Conservation (phyloP, 2,888 invertebrate species). For the Acrocyrtus sp. region DNA sequence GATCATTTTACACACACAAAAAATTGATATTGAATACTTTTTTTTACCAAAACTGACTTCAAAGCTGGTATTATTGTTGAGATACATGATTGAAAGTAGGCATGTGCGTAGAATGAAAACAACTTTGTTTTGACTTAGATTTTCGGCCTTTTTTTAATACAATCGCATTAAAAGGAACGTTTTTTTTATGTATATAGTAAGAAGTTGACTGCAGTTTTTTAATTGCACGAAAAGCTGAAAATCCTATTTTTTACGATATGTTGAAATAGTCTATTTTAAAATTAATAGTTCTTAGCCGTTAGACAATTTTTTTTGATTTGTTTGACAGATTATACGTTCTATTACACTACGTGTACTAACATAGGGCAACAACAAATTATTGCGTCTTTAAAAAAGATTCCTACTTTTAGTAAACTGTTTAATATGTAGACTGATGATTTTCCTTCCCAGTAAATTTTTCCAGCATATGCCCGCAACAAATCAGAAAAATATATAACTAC, state of each 20-base stretch:
- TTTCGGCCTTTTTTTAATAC: neutral
- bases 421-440: neutral
- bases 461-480: neutral
- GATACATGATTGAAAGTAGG: neutral
- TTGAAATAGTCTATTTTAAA: no score
- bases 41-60: no score
- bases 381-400: neutral
- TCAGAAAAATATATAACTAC: no score
- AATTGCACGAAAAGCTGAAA: no score
- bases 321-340: no score
- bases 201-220: no score
- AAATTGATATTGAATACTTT: no score
- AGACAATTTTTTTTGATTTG: no score
- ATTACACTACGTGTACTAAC: no score
- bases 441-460: neutral
- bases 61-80: conserved; percentile 4
- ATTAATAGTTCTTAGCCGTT: no score
- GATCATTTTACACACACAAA: conserved; percentile 28
- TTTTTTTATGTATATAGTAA: neutral
- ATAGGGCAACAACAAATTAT: no score
- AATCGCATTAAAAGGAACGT: neutral
- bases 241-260: no score
- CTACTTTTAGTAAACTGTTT: neutral
- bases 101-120: neutral
- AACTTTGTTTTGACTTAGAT: neutral